Conservation (phyloP, 2,113 vertebrate species). For the Cynocephalus volans region DNA sequence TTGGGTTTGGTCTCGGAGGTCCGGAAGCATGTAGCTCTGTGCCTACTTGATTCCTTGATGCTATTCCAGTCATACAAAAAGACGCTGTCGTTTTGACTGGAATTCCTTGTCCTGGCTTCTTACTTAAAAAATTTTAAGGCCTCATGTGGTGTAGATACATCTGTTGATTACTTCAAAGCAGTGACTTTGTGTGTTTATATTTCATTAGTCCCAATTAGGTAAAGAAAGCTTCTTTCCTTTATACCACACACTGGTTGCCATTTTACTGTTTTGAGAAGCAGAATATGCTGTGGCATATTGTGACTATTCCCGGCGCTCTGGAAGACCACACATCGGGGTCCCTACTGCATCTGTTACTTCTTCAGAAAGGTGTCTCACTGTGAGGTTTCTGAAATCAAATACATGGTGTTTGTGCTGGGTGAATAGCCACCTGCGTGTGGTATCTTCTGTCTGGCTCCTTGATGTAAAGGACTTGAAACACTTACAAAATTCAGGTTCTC, state of each 20-base stretch:
- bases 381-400: neutral
- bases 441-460: neutral
- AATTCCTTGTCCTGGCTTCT: neutral
- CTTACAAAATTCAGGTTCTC: neutral
- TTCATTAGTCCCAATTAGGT: neutral
- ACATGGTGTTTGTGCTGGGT: neutral
- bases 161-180: neutral
- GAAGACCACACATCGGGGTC: neutral
- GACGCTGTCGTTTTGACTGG: neutral
- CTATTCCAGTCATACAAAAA: neutral
- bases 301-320: neutral
- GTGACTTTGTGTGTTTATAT: neutral
- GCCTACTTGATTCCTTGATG: neutral
- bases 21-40: neutral
- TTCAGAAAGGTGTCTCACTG: neutral
- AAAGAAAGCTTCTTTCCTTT: neutral
- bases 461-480: neutral
- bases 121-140: neutral
- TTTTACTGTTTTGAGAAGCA: neutral
- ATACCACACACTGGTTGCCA: neutral
- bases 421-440: neutral
- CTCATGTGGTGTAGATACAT: neutral
- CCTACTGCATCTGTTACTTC: neutral
- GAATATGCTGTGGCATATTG: neutral
- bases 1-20: neutral